Percentiles rank a stretch among this genome's conserved stretches.
These are phyloP conservation scores for Andricus grossulariae DNA, from an alignment of 1,140 invertebrate species.

Conservation along the genomic window DNA sequence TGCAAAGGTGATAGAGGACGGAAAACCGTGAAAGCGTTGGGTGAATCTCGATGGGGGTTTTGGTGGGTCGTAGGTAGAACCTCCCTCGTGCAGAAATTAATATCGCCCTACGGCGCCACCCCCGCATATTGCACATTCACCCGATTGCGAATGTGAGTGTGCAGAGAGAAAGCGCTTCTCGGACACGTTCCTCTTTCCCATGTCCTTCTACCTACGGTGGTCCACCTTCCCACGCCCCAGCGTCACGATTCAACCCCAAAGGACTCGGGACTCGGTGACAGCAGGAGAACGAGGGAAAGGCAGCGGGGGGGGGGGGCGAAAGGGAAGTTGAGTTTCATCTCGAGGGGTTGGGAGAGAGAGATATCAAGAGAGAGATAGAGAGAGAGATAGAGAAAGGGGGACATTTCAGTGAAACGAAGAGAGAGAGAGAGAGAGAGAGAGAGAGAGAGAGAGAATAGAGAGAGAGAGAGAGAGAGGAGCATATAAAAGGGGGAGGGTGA, in stretches of 20 bases:
- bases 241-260: slow-evolving; percentile 68
- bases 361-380: slow-evolving; percentile 40
- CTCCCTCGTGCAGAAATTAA: slow-evolving; percentile 70
- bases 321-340: slow-evolving; percentile 71
- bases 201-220: slow-evolving; percentile 66
- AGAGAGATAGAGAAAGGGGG: slow-evolving; percentile 39
- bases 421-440: slow-evolving; percentile 35
- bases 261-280: slow-evolving; percentile 59
- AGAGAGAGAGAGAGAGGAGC: background rate
- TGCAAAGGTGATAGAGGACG: too few species aligned
- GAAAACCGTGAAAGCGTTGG: too few species aligned
- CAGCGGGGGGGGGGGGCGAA: slow-evolving; percentile 43
- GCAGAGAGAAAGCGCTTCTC: slow-evolving; percentile 61
- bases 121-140: slow-evolving; percentile 27
- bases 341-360: slow-evolving; percentile 61
- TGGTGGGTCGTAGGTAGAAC: slow-evolving; percentile 51
- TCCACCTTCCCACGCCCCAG: slow-evolving; percentile 47
- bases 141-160: slow-evolving; percentile 44
- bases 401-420: slow-evolving; percentile 29
- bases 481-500: slow-evolving; percentile 13
- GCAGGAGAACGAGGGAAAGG: slow-evolving; percentile 37
- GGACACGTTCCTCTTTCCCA: slow-evolving; percentile 70
- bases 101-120: slow-evolving; percentile 65
- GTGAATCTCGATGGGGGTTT: background rate
- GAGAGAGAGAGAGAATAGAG: slow-evolving; percentile 4